Evolutionary conservation across 2,888 invertebrate genomes (phyloP).

Genomic region (Caenorhabditis angaria): DNA sequence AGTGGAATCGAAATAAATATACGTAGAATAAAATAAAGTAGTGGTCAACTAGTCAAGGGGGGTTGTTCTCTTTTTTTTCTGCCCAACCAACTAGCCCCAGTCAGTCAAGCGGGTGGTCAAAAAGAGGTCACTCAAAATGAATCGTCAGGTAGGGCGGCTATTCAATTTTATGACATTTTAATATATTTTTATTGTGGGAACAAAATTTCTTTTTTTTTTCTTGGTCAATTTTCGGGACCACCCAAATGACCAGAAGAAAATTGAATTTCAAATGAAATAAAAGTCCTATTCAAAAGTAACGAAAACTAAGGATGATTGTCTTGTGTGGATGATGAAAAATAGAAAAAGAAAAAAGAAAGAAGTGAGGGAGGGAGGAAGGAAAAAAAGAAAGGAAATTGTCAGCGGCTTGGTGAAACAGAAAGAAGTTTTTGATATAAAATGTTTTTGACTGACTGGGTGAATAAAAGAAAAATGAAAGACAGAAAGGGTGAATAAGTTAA

Average conservation of each 20-base stretch:
- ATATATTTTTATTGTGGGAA: no score
- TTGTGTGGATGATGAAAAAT: conserved; percentile 4
- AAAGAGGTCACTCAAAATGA: not conserved
- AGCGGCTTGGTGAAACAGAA: not conserved
- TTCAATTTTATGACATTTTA: no score
- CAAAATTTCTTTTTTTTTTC: not conserved
- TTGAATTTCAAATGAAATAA: no score
- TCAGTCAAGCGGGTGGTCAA: not conserved
- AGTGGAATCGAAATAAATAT: no score
- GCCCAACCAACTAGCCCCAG: conserved; percentile 1
- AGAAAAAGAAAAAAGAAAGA: not conserved
- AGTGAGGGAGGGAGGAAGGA: not conserved
- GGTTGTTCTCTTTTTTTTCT: not conserved
- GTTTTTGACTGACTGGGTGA: conserved; percentile 1
- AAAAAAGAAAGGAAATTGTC: not conserved
- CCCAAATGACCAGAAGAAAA: no score
- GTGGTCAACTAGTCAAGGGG: not conserved
- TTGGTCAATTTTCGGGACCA: not conserved
- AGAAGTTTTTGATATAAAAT: not conserved
- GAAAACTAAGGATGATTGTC: not conserved
- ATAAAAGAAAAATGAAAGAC: no score
- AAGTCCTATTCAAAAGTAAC: no score
- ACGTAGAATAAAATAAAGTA: conserved; percentile 1
- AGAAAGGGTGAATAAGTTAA: no score
- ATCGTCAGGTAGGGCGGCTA: conserved; percentile 4